A percentile compares a stretch with the other conserved stretches of the same genome.
Conservation (phyloP, 2,888 invertebrate genomes). For the Heliconius aoede region DNA sequence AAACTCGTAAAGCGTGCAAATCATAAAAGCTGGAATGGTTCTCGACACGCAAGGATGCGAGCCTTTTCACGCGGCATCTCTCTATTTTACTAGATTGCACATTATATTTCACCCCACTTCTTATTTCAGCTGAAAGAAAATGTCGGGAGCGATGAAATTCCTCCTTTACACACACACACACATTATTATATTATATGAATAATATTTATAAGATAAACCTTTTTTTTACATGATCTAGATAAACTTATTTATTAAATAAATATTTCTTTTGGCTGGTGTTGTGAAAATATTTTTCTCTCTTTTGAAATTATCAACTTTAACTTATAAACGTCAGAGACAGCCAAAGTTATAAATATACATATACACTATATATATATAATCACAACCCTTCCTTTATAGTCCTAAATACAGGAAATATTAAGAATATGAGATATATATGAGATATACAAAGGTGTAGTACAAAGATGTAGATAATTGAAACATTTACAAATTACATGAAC, state of each 20-base stretch:
- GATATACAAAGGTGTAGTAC: no score
- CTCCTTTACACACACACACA: background rate
- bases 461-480: no score
- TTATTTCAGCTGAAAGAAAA: conserved; percentile 35
- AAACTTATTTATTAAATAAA: background rate
- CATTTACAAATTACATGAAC: no score
- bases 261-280: background rate
- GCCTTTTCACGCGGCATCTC: conserved; percentile 59
- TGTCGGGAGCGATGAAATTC: conserved; percentile 14
- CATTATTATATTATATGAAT: background rate
- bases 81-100: conserved; percentile 72
- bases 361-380: no score
- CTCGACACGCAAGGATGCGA: conserved; percentile 70
- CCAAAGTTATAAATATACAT: no score
- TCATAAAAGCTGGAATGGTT: conserved; percentile 68
- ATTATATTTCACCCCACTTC: conserved; percentile 65
- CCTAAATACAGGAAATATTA: no score
- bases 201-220: background rate
- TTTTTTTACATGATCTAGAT: background rate
- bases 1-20: conserved; percentile 69
- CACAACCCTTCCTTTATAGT: no score
- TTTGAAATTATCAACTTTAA: no score
- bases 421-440: no score
- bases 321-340: no score
- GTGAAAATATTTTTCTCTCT: no score